phyloP scores from a whole-genome alignment of 2,888 invertebrate genomes.

The Xanthorhoe designata region DNA sequence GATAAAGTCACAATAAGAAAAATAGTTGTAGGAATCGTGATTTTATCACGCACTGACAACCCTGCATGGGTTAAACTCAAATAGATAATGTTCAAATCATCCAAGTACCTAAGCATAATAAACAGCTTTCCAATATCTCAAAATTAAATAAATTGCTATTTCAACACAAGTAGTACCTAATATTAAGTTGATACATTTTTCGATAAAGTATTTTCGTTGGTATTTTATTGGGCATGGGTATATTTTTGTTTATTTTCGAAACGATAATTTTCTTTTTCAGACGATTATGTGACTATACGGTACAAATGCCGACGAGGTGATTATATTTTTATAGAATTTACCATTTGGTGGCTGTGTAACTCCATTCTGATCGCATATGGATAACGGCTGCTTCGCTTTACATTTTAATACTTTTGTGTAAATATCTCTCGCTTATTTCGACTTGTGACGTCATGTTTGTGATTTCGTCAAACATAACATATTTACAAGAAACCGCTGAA shows the following conservation, averaged over 20 bases:
- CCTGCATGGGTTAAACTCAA: no score
- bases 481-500: not conserved
- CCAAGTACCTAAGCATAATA: no score
- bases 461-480: slow-evolving; percentile 24
- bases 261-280: slow-evolving; percentile 88
- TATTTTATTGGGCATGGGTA: slow-evolving; percentile 2
- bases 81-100: no score
- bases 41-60: no score
- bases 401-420: slow-evolving; percentile 44
- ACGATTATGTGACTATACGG: slow-evolving; percentile 96
- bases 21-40: no score
- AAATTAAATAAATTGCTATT: no score
- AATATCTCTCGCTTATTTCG: slow-evolving; percentile 36
- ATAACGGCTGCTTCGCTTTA: slow-evolving; percentile 44
- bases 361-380: slow-evolving; percentile 49
- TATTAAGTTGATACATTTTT: no score
- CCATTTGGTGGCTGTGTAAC: slow-evolving; percentile 63
- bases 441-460: slow-evolving; percentile 35
- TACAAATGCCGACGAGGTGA: slow-evolving; percentile 96
- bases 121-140: no score
- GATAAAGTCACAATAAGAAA: no score
- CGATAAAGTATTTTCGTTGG: not conserved
- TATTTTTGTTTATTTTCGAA: slow-evolving; percentile 44
- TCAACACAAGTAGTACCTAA: no score
- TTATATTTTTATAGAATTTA: slow-evolving; percentile 74